Conservation (phyloP, 2,113 vertebrate genomes). For the Lepidothrix coronata region DNA sequence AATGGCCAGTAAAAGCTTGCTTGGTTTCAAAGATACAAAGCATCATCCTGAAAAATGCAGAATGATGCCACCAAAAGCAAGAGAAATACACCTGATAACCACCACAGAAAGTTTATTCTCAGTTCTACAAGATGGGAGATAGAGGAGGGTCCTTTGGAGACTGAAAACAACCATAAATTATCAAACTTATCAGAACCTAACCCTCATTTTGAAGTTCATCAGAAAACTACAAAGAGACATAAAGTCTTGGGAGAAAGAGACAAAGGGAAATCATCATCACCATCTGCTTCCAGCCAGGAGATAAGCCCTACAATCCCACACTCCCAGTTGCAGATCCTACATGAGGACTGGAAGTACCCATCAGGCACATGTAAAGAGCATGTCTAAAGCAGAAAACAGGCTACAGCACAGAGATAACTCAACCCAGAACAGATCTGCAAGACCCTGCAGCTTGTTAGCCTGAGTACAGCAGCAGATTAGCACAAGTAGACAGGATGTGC, state of each 20-base stretch:
- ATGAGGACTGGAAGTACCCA: not conserved
- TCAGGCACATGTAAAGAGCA: not conserved
- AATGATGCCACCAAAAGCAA: not conserved
- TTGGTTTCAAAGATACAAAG: not conserved
- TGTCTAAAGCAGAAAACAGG: not conserved
- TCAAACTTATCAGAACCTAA: not conserved
- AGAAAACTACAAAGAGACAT: not conserved
- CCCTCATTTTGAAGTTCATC: not conserved
- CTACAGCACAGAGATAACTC: not conserved
- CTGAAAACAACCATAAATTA: not conserved
- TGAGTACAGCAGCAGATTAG: not conserved
- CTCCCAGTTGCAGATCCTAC: not conserved
- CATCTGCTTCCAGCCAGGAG: not conserved
- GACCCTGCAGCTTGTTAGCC: not conserved
- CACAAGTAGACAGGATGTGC: not conserved
- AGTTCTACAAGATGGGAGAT: not conserved
- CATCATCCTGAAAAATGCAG: not conserved
- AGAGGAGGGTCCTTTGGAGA: not conserved
- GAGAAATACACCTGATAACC: not conserved
- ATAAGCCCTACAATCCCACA: not conserved
- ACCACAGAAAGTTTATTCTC: not conserved
- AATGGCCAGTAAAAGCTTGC: not conserved
- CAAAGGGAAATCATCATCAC: not conserved
- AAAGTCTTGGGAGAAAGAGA: not conserved
- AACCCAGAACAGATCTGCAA: not conserved